These are phyloP conservation scores for Lasioglossum malachurum DNA, from an alignment of 2,888 invertebrate species.

Conservation along the genomic window DNA sequence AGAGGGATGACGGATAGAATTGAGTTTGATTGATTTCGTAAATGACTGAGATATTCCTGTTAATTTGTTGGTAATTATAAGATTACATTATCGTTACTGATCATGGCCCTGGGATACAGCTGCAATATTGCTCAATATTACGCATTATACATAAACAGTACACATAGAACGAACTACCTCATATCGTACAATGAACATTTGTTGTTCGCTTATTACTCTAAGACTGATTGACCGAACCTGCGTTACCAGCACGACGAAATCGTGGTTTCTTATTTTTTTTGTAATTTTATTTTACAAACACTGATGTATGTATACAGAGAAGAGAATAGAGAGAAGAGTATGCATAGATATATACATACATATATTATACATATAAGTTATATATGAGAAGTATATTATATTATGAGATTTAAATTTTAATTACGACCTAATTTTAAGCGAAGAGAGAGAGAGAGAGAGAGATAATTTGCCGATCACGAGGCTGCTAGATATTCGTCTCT, in stretches of 20 bases:
- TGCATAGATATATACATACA: slow-evolving; percentile 43
- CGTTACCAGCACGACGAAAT: slow-evolving; percentile 48
- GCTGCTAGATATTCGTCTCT: neutral
- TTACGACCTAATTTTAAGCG: slow-evolving; percentile 42
- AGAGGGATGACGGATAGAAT: slow-evolving; percentile 3
- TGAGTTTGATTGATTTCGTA: slow-evolving; percentile 67
- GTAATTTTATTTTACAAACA: slow-evolving; percentile 51
- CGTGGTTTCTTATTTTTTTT: slow-evolving; percentile 10
- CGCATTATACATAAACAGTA: slow-evolving; percentile 45
- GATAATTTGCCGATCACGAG: slow-evolving; percentile 12
- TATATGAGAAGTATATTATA: slow-evolving; percentile 60
- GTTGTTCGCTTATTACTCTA: slow-evolving; percentile 62
- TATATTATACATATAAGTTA: slow-evolving; percentile 42
- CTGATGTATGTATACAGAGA: slow-evolving; percentile 44
- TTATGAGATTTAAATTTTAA: slow-evolving; percentile 59
- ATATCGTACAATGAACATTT: slow-evolving; percentile 54
- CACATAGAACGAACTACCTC: slow-evolving; percentile 68
- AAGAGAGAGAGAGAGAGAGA: slow-evolving; percentile 10
- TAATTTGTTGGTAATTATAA: slow-evolving; percentile 78
- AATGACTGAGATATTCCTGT: slow-evolving; percentile 77
- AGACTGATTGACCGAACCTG: slow-evolving; percentile 67
- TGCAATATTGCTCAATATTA: slow-evolving; percentile 81
- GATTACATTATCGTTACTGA: slow-evolving; percentile 73
- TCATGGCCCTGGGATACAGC: slow-evolving; percentile 81
- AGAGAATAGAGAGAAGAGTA: slow-evolving; percentile 19